These are phyloP conservation scores for Brienomyrus longianalis DNA, from an alignment of 2,113 vertebrate species.

Conservation along the genomic window DNA sequence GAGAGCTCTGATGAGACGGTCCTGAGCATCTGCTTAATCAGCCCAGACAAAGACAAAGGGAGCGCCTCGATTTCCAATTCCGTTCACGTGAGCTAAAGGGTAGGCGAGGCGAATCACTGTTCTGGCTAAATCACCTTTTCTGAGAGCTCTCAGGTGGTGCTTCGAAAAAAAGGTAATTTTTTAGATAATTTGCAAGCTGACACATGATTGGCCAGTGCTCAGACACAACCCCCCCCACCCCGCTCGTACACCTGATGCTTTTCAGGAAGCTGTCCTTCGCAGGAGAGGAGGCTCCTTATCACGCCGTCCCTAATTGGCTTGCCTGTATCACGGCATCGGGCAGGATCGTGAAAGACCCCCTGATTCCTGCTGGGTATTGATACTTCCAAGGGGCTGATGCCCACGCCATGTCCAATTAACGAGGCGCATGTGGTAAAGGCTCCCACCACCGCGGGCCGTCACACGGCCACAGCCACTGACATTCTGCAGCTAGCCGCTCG, in stretches of 20 bases:
- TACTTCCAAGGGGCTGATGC: constrained; percentile 33
- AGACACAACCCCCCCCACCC: background rate
- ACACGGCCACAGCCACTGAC: constrained; percentile 10
- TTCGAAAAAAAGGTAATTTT: background rate
- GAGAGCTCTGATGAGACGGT: background rate
- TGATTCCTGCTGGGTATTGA: constrained; percentile 42
- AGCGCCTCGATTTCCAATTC: background rate
- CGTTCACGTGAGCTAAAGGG: background rate
- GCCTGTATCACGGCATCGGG: constrained; percentile 34
- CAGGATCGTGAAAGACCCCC: constrained; percentile 37
- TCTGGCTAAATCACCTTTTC: background rate
- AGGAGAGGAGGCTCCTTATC: constrained; percentile 35
- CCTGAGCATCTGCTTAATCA: background rate
- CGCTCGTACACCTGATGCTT: background rate
- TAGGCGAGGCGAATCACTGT: background rate
- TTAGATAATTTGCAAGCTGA: background rate
- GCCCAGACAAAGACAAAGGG: background rate
- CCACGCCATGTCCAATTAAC: constrained; percentile 41
- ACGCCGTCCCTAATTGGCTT: constrained; percentile 42
- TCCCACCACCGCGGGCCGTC: constrained; percentile 1
- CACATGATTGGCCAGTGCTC: background rate
- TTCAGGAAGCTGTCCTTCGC: constrained; percentile 33
- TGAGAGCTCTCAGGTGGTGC: background rate
- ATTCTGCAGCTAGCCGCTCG: background rate
- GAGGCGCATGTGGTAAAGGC: background rate